Evolutionary conservation across 2,888 invertebrate genomes (phyloP).

Genomic region (Hypomecis punctinalis): DNA sequence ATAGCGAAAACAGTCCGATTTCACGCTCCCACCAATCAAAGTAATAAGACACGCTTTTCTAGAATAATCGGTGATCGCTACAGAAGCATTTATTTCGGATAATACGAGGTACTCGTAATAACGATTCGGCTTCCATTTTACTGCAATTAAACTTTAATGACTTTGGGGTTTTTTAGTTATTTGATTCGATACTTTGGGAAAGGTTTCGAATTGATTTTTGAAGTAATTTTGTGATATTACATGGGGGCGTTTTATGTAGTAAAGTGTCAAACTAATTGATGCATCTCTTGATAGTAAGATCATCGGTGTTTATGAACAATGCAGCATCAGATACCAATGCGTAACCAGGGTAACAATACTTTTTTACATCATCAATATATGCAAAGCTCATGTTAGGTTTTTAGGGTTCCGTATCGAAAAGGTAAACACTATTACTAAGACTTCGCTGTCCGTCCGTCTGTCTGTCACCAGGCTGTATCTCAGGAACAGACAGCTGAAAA

Average conservation of each 20-base stretch:
- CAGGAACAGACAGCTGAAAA: too few relatives aligned
- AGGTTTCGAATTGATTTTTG: constrained; percentile 32
- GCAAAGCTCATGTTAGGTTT: too few relatives aligned
- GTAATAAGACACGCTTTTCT: constrained; percentile 71
- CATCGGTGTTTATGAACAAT: too few relatives aligned
- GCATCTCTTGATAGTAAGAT: too few relatives aligned
- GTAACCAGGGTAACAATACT: too few relatives aligned
- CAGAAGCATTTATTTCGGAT: constrained; percentile 68
- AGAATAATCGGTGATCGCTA: constrained; percentile 69
- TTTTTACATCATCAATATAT: too few relatives aligned
- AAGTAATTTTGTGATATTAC: neutral
- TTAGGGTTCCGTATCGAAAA: too few relatives aligned
- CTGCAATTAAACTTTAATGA: constrained; percentile 42
- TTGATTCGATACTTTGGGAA: constrained; percentile 29
- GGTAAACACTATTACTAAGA: too few relatives aligned
- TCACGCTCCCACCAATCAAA: constrained; percentile 41
- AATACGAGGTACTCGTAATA: constrained; percentile 35
- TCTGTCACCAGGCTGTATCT: too few relatives aligned
- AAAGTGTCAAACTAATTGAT: neutral
- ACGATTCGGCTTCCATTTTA: constrained; percentile 37
- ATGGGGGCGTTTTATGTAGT: neutral
- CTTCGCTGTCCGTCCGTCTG: too few relatives aligned
- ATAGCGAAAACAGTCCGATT: constrained; percentile 42
- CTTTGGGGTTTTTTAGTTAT: constrained; percentile 33
- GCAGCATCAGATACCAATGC: too few relatives aligned